Conservation (phyloP, 1,140 invertebrate species). For the Brachionus calyciflorus region DNA sequence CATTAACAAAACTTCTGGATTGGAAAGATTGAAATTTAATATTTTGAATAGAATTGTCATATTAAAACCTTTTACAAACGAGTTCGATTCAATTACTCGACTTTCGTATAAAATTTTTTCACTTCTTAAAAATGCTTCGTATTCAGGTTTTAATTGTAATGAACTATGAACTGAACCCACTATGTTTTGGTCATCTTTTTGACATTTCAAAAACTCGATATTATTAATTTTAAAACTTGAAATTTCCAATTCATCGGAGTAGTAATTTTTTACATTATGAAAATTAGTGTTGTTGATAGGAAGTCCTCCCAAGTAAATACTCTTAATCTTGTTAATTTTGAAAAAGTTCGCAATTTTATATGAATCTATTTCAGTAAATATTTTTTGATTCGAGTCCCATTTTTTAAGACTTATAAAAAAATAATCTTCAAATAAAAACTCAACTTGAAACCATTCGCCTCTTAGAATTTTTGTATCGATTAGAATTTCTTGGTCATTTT, state of each 20-base stretch:
- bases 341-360: background rate
- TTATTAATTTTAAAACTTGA: constrained; percentile 3
- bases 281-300: background rate
- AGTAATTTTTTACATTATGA: background rate
- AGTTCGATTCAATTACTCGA: background rate
- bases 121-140: background rate
- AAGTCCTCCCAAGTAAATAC: background rate
- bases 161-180: too few species aligned
- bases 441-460: background rate
- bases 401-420: background rate
- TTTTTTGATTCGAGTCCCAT: background rate
- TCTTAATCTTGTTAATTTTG: background rate
- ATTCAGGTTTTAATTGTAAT: background rate
- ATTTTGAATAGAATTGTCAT: background rate
- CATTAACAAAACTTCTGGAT: background rate
- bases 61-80: constrained; percentile 7
- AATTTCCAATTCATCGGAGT: background rate
- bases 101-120: constrained; percentile 3
- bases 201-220: background rate
- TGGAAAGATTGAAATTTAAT: background rate
- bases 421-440: background rate
- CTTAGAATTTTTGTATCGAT: background rate
- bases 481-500: background rate
- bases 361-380: background rate
- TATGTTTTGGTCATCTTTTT: too few species aligned